Base-by-base conservation (phyloP, 1,140 invertebrate genomes). In the Teleogryllus occipitalis region DNA sequence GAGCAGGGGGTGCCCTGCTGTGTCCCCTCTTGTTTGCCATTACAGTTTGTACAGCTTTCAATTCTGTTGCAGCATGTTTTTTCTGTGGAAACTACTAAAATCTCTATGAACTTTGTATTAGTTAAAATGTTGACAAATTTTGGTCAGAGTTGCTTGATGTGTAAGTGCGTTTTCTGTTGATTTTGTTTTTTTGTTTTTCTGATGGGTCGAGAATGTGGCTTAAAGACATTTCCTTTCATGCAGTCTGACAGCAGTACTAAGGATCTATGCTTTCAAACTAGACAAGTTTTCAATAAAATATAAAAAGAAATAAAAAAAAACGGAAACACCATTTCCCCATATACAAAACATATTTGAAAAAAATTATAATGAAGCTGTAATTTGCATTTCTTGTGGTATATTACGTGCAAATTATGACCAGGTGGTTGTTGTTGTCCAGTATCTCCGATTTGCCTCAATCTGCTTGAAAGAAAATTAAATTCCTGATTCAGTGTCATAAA, bases 321-420 rank as follows among this genome's bases (percentile, higher is more conserved):
- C 15, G 47, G 47, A 47, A 47, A 39, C 10, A 47, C 39, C 75
- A n/a, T 47, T 47, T 47, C 46, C 39, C 75, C 76, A 46, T 47
- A 77, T 48, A 77, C 47, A 77, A 47, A 75, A 75, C 22, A 27
- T 39, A 75, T 7, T 39, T 39, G 5, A 27, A 75, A 75, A 75
- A 75, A 27, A 39, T 39, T 48, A 10, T 21, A 76, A 21, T 48
- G 47, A 18, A 77, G 47, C 48, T 77, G 76, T 21, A 54, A 48
- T n/a, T 54, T n/a, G 48, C 76, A 77, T 77, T 77, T 77, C 7
- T 54, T 48, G 76, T 48, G 47, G 76, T 49, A 21, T 77, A 77
- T 21, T 77, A 47, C 76, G 7, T 22, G 14, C 7, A 4, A 46
- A 27, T 76, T 21, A 21, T 75, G 21, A 8, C 73, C n/a, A 39